Base-by-base conservation (phyloP, 2,113 vertebrate genomes). In the Dolichallabes microphthalmus region DNA sequence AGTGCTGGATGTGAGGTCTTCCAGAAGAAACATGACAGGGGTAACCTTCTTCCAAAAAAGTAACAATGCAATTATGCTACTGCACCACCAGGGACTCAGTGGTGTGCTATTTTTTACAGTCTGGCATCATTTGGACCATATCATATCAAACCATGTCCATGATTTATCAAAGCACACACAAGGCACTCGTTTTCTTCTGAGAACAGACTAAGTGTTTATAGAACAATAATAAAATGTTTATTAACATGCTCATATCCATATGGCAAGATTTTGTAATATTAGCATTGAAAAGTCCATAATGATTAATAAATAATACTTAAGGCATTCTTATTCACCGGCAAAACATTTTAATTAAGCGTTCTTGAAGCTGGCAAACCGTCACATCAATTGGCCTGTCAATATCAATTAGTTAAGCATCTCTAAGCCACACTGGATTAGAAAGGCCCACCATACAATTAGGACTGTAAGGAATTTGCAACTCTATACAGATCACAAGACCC, bases 401-500 rank as follows among this genome's bases (percentile, higher is more conserved):
- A 69, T 32, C 63, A 87, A 80, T 82, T 71, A 66, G 68, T 75
- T 78, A 25, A 57, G 74, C 15, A 35, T 17, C n/a, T 7, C 55
- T 61, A 75, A 73, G 39, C 55, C 53, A 61, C 27, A 75, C 45
- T 32, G 77, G 68, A 82, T 87, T 30, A 84, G 78, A 19, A 73
- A 82, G 76, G 71, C 60, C 79, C 52, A 66, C 11, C 76, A 35
- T 30, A 63, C 61, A 85, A 78, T 82, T 85, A 82, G 25, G 3
- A 2, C 52, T 45, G 69, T 64, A 11, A 77, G 84, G 45, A 80
- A 75, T 20, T 50, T 27, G 52, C 82, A 79, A 73, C 20, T 52
- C 66, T 86, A 58, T 30, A 83, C 14, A 82, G 60, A 86, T 74
- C 52, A 87, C 61, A 81, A 60, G 35, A 63, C 35, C 14, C 69